Base-by-base conservation (phyloP, 2,797 vertebrate genomes). In the Rhinogobio ventralis region DNA sequence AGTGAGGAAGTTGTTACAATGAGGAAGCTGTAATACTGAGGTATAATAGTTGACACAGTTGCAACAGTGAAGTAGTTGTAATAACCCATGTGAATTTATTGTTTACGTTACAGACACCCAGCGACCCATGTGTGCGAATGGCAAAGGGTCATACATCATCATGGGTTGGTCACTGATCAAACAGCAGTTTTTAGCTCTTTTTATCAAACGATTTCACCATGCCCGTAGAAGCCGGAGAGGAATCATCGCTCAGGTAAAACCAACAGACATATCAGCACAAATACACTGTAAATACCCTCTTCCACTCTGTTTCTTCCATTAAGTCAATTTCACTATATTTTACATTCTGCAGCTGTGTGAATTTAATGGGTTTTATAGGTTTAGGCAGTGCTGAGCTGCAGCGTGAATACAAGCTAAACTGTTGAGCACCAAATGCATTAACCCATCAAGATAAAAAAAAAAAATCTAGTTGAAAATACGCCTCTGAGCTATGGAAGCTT, bases 161-260 rank as follows among this genome's bases (percentile, higher is more conserved):
- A 96, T 93, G 1, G 97, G 97, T 75, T 96, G 96, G 96, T 91
- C 95, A 76, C 96, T 99, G 87, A 97, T 96, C 82, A 95, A 96
- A 85, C 96, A 96, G 86, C 98, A 99, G 94, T 99, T 99, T 90
- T 90, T 96, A 87, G 97, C 98, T 7, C 95, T 99, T 86, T 94
- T 99, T 86, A 97, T 98, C 96, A 99, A 99, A 90, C 96, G 98
- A 82, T 94, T 99, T 90, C 97, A 99, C 87, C 97, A 98, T 86
- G 97, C 98, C 89, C 95, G 95, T 51, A 93, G 98, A 90, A 99
- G 97, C 92, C 94, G 97, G 84, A 99, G 98, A 87, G 98, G 98
- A 79, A 96, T 99, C 92, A 96, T 99, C 86, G 97, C 98, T 82
- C 98, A 99, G 97, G 98, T 99, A 93, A 92, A 90, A 74, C 28